A percentile compares a stretch with the other conserved stretches of the same genome.
Evolutionary conservation across 2,113 vertebrate genomes (phyloP).

Genomic region (Castor canadensis): DNA sequence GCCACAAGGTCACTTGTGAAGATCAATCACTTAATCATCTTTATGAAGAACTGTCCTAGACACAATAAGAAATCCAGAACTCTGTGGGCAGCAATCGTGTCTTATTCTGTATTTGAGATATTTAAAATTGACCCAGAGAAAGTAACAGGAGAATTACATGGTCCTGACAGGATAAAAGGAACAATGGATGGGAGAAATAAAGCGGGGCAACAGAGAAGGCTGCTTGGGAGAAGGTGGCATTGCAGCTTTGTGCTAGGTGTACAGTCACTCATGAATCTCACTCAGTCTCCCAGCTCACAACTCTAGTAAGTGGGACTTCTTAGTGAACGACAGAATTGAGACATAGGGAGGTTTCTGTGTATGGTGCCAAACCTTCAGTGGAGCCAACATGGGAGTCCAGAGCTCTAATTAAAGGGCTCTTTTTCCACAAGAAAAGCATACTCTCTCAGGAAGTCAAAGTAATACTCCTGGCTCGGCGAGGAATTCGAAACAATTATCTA

Average conservation of each 20-base stretch:
- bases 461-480: background rate
- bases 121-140: background rate
- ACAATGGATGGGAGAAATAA: background rate
- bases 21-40: background rate
- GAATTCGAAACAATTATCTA: background rate
- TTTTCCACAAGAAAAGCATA: background rate
- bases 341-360: background rate
- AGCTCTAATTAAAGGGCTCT: background rate
- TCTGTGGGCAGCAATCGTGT: background rate
- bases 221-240: background rate
- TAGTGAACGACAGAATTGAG: background rate
- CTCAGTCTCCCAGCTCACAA: background rate
- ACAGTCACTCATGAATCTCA: background rate
- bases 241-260: accelerated
- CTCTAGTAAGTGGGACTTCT: background rate
- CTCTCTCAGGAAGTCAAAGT: background rate
- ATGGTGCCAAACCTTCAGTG: background rate
- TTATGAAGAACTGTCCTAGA: background rate
- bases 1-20: background rate
- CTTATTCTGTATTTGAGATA: background rate
- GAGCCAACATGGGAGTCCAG: background rate
- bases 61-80: background rate
- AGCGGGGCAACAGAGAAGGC: background rate
- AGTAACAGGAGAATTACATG: background rate
- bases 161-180: background rate